Evolutionary conservation across 2,797 vertebrate species (phyloP), one percentile per base, ranked within the genome.

Genomic region (Hemibagrus guttatus): DNA sequence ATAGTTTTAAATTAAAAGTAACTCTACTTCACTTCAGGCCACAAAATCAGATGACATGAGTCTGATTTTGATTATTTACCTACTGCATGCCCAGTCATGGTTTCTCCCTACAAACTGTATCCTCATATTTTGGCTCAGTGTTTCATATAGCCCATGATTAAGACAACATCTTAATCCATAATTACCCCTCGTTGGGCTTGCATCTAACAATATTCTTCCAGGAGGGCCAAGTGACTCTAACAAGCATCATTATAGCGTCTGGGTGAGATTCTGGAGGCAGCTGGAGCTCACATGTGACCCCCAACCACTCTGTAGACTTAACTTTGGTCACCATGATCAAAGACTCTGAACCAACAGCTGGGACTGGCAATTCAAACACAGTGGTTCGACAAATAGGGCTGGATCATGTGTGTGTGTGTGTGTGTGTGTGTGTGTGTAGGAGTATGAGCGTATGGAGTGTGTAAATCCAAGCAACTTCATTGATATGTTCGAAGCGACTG

Each of bases 301-400:
- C 83, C 86, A 84, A 91, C 90, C 56, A 89, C 88, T 89, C 86
- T 90, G 88, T 84, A 90, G 86, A 91, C 93, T 91, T 89, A 89
- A 88, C 90, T 89, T 85, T 86, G 87, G 86, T 91, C 84, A 69
- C 66, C 35, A 63, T 92, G 90, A 92, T 92, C 91, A 89, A 92
- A 93, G 88, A 83, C 87, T 91, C 56, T 89, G 85, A 85, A 91
- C 83, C 89, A 88, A 81, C 92, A 94, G 91, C 92, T 94, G 92
- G 88, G 89, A 93, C 90, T 74, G 78, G 86, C 87, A 88, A 88
- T 80, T 86, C 82, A 87, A 90, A 92, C 93, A 92, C 81, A 89
- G 89, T 88, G 88, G 92, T 87, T 84, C 81, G 64, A 88, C 84
- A 87, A 89, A 89, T 71, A 84, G 68, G 66, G 56, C 63, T 39